A percentile compares a stretch with the other conserved stretches of the same genome.
Conservation (phyloP, 2,113 vertebrate genomes). For the Corythornis madagascariensis region DNA sequence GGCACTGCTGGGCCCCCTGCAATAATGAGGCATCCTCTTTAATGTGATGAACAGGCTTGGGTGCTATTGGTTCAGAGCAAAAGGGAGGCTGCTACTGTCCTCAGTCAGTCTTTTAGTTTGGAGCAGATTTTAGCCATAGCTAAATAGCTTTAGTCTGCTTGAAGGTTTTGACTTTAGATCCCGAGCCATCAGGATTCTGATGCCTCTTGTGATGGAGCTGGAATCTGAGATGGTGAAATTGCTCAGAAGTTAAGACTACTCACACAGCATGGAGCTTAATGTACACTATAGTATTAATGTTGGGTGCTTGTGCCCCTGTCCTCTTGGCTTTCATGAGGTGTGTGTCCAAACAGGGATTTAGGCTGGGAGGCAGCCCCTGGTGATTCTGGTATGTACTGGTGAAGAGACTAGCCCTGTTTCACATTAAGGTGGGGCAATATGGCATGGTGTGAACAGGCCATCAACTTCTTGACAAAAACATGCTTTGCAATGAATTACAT, state of each 20-base stretch:
- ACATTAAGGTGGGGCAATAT: background rate
- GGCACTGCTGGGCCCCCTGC: background rate
- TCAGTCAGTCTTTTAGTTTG: background rate
- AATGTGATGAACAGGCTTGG: background rate
- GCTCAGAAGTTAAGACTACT: background rate
- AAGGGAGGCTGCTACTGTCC: background rate
- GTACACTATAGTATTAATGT: background rate
- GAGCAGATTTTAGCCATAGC: background rate
- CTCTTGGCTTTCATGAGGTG: background rate
- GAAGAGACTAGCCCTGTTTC: background rate
- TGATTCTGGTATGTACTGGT: background rate
- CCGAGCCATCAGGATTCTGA: background rate
- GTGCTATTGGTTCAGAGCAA: background rate
- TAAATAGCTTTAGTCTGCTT: background rate
- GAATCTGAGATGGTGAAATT: background rate
- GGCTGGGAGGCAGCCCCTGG: background rate
- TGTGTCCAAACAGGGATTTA: background rate
- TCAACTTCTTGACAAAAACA: background rate
- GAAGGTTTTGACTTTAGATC: background rate
- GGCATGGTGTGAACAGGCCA: background rate
- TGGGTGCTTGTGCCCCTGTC: background rate
- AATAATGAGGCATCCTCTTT: background rate
- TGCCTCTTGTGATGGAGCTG: background rate
- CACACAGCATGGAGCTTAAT: background rate
- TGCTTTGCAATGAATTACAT: background rate